phyloP scores from a whole-genome alignment of 2,797 vertebrate species.

The Sebastes minor region DNA sequence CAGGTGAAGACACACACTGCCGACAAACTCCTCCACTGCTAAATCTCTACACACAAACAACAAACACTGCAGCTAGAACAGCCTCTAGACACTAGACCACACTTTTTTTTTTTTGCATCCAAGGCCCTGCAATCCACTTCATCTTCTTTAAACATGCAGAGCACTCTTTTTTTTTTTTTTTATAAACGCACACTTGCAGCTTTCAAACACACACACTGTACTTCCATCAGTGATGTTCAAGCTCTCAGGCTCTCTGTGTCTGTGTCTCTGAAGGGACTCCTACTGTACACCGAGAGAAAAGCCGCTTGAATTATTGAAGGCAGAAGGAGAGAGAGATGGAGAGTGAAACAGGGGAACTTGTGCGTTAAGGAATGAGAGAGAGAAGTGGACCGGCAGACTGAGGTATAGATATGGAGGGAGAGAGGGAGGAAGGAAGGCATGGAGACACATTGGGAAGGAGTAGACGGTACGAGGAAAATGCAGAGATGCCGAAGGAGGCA shows the following conservation, averaged over 20 bases:
- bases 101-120: neutral
- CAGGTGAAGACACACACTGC: neutral
- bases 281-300: slow-evolving; percentile 52
- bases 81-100: neutral
- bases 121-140: slow-evolving; percentile 2
- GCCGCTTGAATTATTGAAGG: slow-evolving; percentile 71
- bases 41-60: neutral
- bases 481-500: slow-evolving; percentile 15
- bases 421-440: neutral
- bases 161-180: neutral
- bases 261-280: slow-evolving; percentile 35
- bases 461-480: slow-evolving; percentile 1
- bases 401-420: neutral
- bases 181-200: neutral
- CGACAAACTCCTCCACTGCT: neutral
- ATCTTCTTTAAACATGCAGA: slow-evolving; percentile 34
- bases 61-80: neutral
- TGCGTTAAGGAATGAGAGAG: slow-evolving; percentile 22
- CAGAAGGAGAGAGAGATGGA: slow-evolving; percentile 30
- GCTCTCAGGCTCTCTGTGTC: slow-evolving; percentile 20
- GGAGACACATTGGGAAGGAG: slow-evolving; percentile 4
- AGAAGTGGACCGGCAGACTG: neutral
- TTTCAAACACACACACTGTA: neutral
- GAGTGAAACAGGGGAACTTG: slow-evolving; percentile 33
- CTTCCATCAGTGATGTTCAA: slow-evolving; percentile 32